Conservation (phyloP, 1,140 invertebrate genomes). For the Teleogryllus occipitalis region DNA sequence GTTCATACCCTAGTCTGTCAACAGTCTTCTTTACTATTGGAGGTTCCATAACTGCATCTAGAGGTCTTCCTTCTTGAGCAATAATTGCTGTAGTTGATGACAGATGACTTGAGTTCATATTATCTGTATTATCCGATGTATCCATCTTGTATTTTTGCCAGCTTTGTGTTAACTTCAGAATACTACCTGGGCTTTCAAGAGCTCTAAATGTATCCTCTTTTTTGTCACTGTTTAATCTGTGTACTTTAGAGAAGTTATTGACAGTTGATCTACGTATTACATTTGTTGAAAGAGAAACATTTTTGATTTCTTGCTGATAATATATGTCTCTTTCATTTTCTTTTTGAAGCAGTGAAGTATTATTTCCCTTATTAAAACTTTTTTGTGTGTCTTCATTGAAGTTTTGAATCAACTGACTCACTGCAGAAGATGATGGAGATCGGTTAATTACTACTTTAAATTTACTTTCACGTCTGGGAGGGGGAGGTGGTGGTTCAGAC, state of each 20-base stretch:
- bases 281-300: no score
- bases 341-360: not conserved
- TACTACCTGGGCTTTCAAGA: not conserved
- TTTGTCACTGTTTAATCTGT: not conserved
- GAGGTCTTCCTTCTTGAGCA: no score
- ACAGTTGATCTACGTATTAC: no score
- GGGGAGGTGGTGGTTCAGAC: constrained; percentile 4
- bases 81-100: no score
- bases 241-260: no score
- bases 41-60: not conserved
- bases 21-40: not conserved
- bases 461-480: not conserved
- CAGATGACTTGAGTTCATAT: no score
- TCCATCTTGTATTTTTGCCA: not conserved
- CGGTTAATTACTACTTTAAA: not conserved
- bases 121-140: no score
- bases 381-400: not conserved
- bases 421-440: no score
- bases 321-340: no score
- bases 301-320: no score
- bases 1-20: not conserved
- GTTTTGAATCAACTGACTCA: not conserved
- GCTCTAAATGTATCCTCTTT: not conserved
- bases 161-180: not conserved
- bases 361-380: not conserved